Evolutionary conservation across 1,140 invertebrate species (phyloP), one percentile per base, ranked within the genome.

Genomic region (Stratiolaelaps scimitus): DNA sequence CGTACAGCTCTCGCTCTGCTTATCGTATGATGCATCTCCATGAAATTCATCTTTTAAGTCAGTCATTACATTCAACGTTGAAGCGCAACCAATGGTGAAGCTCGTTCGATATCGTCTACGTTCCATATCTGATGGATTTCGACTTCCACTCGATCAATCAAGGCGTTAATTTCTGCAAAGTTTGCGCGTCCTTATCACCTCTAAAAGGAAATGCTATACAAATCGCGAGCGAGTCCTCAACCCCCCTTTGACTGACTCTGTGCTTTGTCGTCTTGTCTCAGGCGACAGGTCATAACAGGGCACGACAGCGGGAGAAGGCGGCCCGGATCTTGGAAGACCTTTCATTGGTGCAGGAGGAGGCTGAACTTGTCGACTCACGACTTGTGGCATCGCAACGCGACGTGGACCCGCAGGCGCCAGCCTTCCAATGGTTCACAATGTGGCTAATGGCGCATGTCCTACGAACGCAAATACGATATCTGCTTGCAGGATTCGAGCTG

Each of bases 391-490:
- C 87, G 26, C 82, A 83, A 13, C 72, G 82, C 48, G 85, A 85
- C 75, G 80, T 78, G 67, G 84, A 87, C 48, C 79, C 81, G 13
- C 81, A 82, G 0, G 77, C 83, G 4, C 82, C 83, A 60, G 85
- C 91, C 74, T 80, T 87, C 65, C 86, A 89, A 0, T 93, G 88
- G 74, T 92, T 94, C 75, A 87, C 89, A 45, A 95, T 91, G 7
- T 98, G 93, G 93, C 83, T 95, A 28, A 79, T 96, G 48, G 95
- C 94, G 78, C 90, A 95, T 75, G 92, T 89, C n/a, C 80, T 96
- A 19, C 80, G 88, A 68, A 84, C 92, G n/a, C 96, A 96, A 90
- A 87, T 93, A 67, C 86, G 91, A 75, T 98, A 93, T 77, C 79
- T 95, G 26, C 80, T 96, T 67, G 87, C 89, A 64, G 93, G 93